These are phyloP conservation scores for Chanos chanos DNA, from an alignment of 2,797 vertebrate species.

Conservation along the genomic window DNA sequence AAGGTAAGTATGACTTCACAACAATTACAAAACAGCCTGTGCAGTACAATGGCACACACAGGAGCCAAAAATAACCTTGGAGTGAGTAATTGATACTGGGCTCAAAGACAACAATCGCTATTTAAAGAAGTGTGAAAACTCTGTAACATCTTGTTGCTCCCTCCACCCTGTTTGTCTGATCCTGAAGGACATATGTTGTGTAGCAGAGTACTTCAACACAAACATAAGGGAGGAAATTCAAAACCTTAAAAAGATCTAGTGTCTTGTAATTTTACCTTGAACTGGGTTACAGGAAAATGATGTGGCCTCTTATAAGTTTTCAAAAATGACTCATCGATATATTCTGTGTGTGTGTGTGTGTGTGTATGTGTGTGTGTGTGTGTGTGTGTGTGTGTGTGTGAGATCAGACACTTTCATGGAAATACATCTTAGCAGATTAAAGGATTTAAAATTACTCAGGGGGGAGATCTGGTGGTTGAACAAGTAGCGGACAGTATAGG, in stretches of 20 bases:
- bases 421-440: no score
- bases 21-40: constrained; percentile 60
- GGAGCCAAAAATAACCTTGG: constrained; percentile 61
- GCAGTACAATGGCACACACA: constrained; percentile 61
- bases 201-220: constrained; percentile 27
- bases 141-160: constrained; percentile 53
- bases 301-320: no score
- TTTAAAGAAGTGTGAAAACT: constrained; percentile 58
- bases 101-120: constrained; percentile 46
- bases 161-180: constrained; percentile 53
- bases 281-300: no score
- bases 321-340: no score
- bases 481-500: no score
- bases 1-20: constrained; percentile 40
- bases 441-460: no score
- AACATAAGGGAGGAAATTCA: constrained; percentile 2
- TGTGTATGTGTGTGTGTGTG: no score
- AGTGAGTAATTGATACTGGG: constrained; percentile 60
- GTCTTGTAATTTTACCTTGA: no score
- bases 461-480: no score
- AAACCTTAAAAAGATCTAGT: constrained; percentile 5
- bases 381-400: no score
- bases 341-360: no score
- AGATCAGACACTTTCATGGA: no score
- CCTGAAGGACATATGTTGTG: constrained; percentile 35